Base-by-base conservation (phyloP, 2,113 vertebrate species). In the Semnopithecus entellus region DNA sequence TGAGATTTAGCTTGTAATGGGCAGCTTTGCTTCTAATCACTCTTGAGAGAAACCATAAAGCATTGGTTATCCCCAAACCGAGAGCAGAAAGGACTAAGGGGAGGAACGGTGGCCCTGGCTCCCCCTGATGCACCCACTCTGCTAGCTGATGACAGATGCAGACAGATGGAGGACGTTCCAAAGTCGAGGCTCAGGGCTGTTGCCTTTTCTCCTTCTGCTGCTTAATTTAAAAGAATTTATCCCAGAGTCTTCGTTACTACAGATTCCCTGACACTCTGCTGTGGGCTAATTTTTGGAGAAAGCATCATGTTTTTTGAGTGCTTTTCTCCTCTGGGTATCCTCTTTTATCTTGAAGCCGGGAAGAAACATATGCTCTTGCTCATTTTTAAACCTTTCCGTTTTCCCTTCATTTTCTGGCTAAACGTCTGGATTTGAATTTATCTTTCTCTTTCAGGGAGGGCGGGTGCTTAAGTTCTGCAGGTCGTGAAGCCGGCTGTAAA, bases 71-170 rank as follows among this genome's bases (percentile, higher is more conserved):
- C 50, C 88, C 72, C 57, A n/a, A n/a, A 3, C 30, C 0, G 1
- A 14, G 84, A 48, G 35, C 18, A 43, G 70, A 59, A 14, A 38
- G 85, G n/a, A 43, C 25, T 0, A 22, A 0, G n/a, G 45, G 66
- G 57, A 14, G 88, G 38, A 23, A 8, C 0, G 0, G 16, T 0
- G 48, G 16, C 17, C 52, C 55, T 0, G 0, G 0, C 25, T 14
- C 0, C 20, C 48, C 48, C 45, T 3, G 22, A 22, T 0, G 93
- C 1, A 43, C 40, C 70, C 23, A 1, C 48, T 1, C 25, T 0
- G 6, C 35, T 20, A 4, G 72, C 52, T 27, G 79, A 64, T 4
- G 5, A 79, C 55, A 10, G 61, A n/a, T 0, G 0, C 20, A 50
- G 38, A 20, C 0, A 2, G 30, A 35, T 8, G 10, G 14, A 0